phyloP scores from a whole-genome alignment of 2,888 invertebrate genomes.

The Oxyteleia sp. region DNA sequence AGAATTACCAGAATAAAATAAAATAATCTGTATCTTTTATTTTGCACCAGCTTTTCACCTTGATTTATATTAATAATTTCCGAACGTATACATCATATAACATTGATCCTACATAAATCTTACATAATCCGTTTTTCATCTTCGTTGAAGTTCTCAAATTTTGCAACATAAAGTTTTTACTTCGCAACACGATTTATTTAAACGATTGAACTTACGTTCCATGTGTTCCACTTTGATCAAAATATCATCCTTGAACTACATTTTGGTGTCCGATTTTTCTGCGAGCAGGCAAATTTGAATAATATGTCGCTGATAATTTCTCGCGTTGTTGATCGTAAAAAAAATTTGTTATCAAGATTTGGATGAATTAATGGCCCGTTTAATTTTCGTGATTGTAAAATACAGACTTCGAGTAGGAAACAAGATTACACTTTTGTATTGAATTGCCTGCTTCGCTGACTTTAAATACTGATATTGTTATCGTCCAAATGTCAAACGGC shows the following conservation, averaged over 20 bases:
- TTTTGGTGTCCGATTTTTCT: background rate
- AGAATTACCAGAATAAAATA: too few species aligned
- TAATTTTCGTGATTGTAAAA: conserved; percentile 29
- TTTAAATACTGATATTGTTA: conserved; percentile 41
- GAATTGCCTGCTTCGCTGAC: conserved; percentile 20
- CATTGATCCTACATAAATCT: too few species aligned
- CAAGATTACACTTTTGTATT: conserved; percentile 30
- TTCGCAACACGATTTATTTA: too few species aligned
- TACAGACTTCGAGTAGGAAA: too few species aligned
- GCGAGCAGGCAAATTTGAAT: conserved; percentile 1
- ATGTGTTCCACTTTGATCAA: background rate
- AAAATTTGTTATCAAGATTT: conserved; percentile 1
- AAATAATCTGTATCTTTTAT: too few species aligned
- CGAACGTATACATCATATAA: too few species aligned
- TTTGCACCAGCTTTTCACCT: too few species aligned
- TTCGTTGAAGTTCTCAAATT: too few species aligned
- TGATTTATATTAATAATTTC: too few species aligned
- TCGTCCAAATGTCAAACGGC: conserved; percentile 30
- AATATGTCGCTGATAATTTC: conserved; percentile 1
- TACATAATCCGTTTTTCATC: too few species aligned
- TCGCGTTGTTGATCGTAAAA: conserved; percentile 8
- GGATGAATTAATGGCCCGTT: conserved; percentile 29
- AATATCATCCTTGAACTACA: conserved; percentile 9
- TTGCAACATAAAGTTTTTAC: too few species aligned
- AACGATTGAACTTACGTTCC: too few species aligned